Evolutionary conservation across 2,797 vertebrate genomes (phyloP), one percentile per base, ranked within the genome.

Genomic region (Acanthis flammea): DNA sequence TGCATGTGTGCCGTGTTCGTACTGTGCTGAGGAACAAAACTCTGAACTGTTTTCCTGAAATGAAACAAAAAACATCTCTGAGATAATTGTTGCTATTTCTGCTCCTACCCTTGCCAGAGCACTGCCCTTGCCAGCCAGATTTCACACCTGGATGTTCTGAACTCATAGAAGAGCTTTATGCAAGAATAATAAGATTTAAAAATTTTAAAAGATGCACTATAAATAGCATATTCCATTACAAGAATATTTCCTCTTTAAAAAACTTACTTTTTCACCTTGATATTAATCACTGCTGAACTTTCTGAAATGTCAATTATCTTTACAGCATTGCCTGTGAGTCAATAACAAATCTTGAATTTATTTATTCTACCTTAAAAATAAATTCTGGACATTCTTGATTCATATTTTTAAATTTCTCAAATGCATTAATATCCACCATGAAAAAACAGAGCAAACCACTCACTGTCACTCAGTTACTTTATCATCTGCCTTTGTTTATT

Each of bases 11-110:
- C 42, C 99, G 98, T 42, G 99, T 99, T 67, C 99, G 98, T 76
- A 99, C 99, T 17, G 99, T 99, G 98, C 99, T 99, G 95, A 99
- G 98, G 97, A 99, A 99, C 95, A 99, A 96, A 96, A 99, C 99
- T 84, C 99, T 97, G 94, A 99, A 99, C 97, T 99, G 99, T 94
- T 99, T 99, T 97, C 99, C 99, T 99, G 96, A 57, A 94, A 90
- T 19, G 84, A 96, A 92, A 77, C 30, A 79, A 60, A 57, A 95
- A 62, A 33, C 23, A 82, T 3, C 30, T 60, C 79, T 93, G 62
- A 96, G 78, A 81, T 41, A 85, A 72, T 2, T 58, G 91, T 14
- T 86, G 61, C 83, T 84, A 87, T 91, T 95, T 85, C 78, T 95
- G 93, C 54, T 65, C 82, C 10, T 25, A 58, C 87, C 51, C 72